Conservation (phyloP, 2,888 invertebrate species). For the Leptarthrus brevirostris region DNA sequence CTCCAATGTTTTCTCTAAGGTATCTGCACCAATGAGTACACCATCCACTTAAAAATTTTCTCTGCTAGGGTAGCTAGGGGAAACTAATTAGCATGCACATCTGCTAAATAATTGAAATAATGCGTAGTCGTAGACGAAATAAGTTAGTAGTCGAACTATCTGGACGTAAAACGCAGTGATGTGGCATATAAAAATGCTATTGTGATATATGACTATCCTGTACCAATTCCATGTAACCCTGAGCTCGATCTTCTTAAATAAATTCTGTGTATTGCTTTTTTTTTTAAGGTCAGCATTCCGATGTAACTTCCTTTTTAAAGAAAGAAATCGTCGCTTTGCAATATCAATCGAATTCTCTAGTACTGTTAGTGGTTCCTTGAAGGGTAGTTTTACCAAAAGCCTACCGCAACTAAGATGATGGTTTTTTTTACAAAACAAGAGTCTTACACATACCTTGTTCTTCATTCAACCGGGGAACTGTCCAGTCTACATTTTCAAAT, state of each 20-base stretch:
- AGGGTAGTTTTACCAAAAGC: no score
- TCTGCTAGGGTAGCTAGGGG: no score
- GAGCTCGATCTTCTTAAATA: slow-evolving; percentile 27
- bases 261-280: slow-evolving; percentile 34
- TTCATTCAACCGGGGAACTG: no score
- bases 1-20: no score
- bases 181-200: slow-evolving; percentile 31
- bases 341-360: slow-evolving; percentile 43
- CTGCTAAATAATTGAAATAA: no score
- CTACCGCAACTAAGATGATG: slow-evolving; percentile 18
- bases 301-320: slow-evolving; percentile 28
- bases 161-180: slow-evolving; percentile 43
- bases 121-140: no score
- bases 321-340: slow-evolving; percentile 31
- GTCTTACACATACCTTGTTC: background rate
- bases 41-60: no score
- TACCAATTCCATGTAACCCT: slow-evolving; percentile 40
- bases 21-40: no score
- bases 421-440: background rate
- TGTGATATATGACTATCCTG: background rate
- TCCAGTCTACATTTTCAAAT: no score
- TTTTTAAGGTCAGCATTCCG: slow-evolving; percentile 9
- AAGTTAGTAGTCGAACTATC: slow-evolving; percentile 46
- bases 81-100: no score
- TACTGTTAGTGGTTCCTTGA: slow-evolving; percentile 32